Base-by-base conservation (phyloP, 2,797 vertebrate species). In the Neosilurus hyrtlii region DNA sequence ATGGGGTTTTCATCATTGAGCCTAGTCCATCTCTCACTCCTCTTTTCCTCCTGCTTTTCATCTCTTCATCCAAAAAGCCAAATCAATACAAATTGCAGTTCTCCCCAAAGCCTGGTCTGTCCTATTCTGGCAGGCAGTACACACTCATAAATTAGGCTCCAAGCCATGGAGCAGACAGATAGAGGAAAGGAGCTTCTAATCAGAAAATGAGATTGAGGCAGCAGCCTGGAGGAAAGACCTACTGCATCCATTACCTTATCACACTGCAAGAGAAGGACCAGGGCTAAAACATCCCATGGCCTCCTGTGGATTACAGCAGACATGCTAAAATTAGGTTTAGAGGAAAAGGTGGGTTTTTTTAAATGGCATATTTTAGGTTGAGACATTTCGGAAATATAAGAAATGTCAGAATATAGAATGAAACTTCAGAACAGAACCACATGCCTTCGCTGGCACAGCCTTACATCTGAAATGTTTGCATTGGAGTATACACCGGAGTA, bases 191-290 rank as follows among this genome's bases (percentile, higher is more conserved):
- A 85, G 37, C 87, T 81, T 81, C 88, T 89, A 89, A 84, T 89
- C 89, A 90, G 81, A 89, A 84, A 82, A 90, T 72, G 62, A 87
- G 82, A 84, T 76, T 57, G 77, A 86, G 77, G 80, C 82, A 71
- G 77, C 72, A 85, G 85, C 86, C 80, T 57, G 59, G 68, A 86
- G 87, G 80, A 78, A 77, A 84, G 74, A 82, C 59, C 35, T 68
- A 72, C 81, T 78, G 81, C 43, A 82, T 87, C 82, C 87, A 88
- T 90, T 91, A 90, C 89, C 92, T 92, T 91, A 92, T 70, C 80
- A 82, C 72, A 82, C 54, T 66, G 78, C 85, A 83, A 76, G 75
- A 88, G 71, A 80, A 79, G 78, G 90, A 67, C 71, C 24, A 15
- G 56, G 18, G 59, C 71, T 43, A 77, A 51, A 81, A 75, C 79